phyloP scores from a whole-genome alignment of 2,888 invertebrate species.

The Melinaea marsaeus region DNA sequence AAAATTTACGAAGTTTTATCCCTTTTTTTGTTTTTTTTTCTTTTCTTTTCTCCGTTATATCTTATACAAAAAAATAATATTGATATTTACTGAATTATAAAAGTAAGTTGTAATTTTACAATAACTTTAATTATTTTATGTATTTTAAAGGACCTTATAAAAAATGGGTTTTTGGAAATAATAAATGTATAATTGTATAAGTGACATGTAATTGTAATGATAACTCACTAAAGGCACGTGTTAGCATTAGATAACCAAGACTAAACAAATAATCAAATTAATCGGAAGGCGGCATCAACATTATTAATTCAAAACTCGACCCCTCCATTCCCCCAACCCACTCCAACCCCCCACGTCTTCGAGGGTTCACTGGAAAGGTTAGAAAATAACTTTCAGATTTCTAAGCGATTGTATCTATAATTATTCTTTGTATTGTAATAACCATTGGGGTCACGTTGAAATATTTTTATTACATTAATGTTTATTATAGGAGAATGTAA shows the following conservation, averaged over 20 bases:
- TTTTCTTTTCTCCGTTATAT: too few relatives aligned
- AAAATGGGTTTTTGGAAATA: too few relatives aligned
- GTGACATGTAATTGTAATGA: too few relatives aligned
- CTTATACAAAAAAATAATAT: too few relatives aligned
- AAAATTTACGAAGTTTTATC: slow-evolving; percentile 24
- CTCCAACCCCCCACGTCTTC: slow-evolving; percentile 43
- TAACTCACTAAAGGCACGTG: slow-evolving; percentile 16
- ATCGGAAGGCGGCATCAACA: slow-evolving; percentile 72
- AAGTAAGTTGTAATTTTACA: too few relatives aligned
- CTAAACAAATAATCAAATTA: slow-evolving; percentile 74
- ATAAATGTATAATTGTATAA: too few relatives aligned
- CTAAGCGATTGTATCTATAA: slow-evolving; percentile 19
- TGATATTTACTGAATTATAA: too few relatives aligned
- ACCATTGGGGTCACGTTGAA: slow-evolving; percentile 4
- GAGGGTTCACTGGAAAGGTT: slow-evolving; percentile 49
- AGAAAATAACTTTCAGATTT: slow-evolving; percentile 32
- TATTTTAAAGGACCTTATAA: too few relatives aligned
- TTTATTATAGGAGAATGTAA: slow-evolving; percentile 14
- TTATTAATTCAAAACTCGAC: slow-evolving; percentile 74
- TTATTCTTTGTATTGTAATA: slow-evolving; percentile 15
- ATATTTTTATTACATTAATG: too few relatives aligned
- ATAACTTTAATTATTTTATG: too few relatives aligned
- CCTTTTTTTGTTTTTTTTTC: too few relatives aligned
- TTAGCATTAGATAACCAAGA: slow-evolving; percentile 35
- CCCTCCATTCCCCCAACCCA: slow-evolving; percentile 42